Percentiles rank a stretch among this genome's conserved stretches.
These are phyloP conservation scores for Solenopsis fugax DNA, from an alignment of 1,140 invertebrate genomes.

Conservation along the genomic window DNA sequence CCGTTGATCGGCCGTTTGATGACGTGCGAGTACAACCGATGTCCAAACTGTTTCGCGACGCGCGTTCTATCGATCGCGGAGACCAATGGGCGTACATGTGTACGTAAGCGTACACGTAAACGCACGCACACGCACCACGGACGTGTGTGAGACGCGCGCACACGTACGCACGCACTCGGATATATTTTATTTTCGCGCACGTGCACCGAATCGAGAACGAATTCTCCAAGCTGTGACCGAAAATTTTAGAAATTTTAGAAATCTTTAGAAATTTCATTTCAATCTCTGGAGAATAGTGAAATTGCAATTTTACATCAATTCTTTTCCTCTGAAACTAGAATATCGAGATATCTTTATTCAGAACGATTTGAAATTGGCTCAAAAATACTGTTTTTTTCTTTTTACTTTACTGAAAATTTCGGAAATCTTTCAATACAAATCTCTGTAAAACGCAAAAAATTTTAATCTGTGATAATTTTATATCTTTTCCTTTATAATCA, in stretches of 20 bases:
- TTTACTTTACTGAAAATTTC: background rate
- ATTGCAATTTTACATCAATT: background rate
- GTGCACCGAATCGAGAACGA: background rate
- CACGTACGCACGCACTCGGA: background rate
- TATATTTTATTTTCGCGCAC: constrained; percentile 23
- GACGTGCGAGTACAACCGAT: constrained; percentile 42
- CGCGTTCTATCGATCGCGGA: constrained; percentile 47
- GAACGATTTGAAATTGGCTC: background rate
- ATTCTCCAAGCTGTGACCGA: background rate
- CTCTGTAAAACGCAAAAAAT: background rate
- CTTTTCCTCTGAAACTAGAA: background rate
- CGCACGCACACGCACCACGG: background rate
- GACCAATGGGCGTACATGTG: background rate
- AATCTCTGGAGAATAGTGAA: background rate
- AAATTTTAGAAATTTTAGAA: constrained; percentile 13
- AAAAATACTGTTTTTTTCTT: background rate
- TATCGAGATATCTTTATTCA: background rate
- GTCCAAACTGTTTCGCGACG: constrained; percentile 52
- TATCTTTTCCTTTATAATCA: too few species aligned
- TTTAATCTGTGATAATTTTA: background rate
- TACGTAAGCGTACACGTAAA: background rate
- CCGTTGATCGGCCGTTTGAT: constrained; percentile 53
- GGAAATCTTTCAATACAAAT: background rate
- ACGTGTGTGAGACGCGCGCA: background rate
- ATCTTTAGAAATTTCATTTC: background rate